Evolutionary conservation across 2,888 invertebrate species (phyloP).

Genomic region (Eupithecia subfuscata): DNA sequence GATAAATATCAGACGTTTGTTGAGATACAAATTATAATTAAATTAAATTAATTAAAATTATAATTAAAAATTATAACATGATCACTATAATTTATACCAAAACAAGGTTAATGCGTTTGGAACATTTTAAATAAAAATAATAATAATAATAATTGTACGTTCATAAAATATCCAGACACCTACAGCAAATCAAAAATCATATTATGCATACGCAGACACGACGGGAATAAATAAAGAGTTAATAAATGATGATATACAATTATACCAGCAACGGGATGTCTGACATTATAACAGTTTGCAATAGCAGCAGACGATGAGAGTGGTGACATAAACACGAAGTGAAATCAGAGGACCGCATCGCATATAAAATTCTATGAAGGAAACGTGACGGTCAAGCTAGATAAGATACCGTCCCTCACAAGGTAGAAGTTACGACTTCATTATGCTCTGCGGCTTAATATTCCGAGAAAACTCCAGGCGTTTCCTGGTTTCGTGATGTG

Average conservation of each 20-base stretch:
- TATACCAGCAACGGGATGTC: neutral
- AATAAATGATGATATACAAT: neutral
- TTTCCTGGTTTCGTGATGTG: slow-evolving; percentile 72
- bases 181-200: slow-evolving; percentile 6
- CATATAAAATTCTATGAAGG: slow-evolving; percentile 29
- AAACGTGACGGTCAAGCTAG: slow-evolving; percentile 30
- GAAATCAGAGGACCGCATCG: slow-evolving; percentile 20
- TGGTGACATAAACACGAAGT: slow-evolving; percentile 13
- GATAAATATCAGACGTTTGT: slow-evolving; percentile 33
- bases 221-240: neutral
- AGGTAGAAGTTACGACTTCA: slow-evolving; percentile 60
- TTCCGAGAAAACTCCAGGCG: slow-evolving; percentile 57
- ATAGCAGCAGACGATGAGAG: slow-evolving; percentile 8
- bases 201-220: neutral
- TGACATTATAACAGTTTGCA: neutral
- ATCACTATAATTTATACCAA: slow-evolving; percentile 31
- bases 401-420: slow-evolving; percentile 41
- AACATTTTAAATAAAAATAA: slow-evolving; percentile 10
- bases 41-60: too few species aligned
- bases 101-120: slow-evolving; percentile 42
- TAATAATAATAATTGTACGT: neutral
- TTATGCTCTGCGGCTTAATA: slow-evolving; percentile 59
- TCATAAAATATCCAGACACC: neutral
- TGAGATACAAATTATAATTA: too few species aligned
- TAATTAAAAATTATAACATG: too few species aligned